Evolutionary conservation across 2,113 vertebrate genomes (phyloP), one percentile per base, ranked within the genome.

Genomic region (Panthera tigris): DNA sequence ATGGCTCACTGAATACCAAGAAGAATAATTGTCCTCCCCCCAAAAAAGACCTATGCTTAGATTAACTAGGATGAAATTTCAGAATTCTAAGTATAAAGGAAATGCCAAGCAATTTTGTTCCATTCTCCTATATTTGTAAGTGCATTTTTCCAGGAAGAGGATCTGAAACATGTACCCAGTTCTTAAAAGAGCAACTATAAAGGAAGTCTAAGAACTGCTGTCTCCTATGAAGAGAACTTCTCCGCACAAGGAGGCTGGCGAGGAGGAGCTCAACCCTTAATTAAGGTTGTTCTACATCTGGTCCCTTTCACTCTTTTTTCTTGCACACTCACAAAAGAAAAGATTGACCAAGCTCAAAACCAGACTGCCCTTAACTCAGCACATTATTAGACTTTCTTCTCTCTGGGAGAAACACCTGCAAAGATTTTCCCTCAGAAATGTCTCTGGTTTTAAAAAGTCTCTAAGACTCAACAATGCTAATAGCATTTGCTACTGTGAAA

Each of bases 111-210:
- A 91, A 86, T 25, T 86, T 50, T 57, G 27, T 78, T 94, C 61
- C 2, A 52, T 66, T 12, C 33, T 31, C 41, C 86, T 71, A 73
- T 50, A 66, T 78, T 93, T 76, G 3, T 68, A 76, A 95, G 84
- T 81, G 23, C 33, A 86, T 89, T 89, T 96, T 97, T 86, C 57
- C 81, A 89, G 41, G 79, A 81, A 93, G 29, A 94, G 33, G 13
- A 61, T 79, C 61, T n/a, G 65, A 27, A 92, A 74, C n/a, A 92
- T 66, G 33, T 15, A 83, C 74, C 21, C 33, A 57, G 3, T 92
- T 89, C 66, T 86, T 31, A 80, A 85, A 94, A 89, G 65, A 96
- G 19, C 57, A 89, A 69, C 39, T 48, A 85, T 41, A 74, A 92
- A 39, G 48, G 25, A 92, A 82, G 25, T 86, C 61, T 92, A 94